Evolutionary conservation across 2,797 vertebrate species (phyloP).

Genomic region (Botia almorhae): DNA sequence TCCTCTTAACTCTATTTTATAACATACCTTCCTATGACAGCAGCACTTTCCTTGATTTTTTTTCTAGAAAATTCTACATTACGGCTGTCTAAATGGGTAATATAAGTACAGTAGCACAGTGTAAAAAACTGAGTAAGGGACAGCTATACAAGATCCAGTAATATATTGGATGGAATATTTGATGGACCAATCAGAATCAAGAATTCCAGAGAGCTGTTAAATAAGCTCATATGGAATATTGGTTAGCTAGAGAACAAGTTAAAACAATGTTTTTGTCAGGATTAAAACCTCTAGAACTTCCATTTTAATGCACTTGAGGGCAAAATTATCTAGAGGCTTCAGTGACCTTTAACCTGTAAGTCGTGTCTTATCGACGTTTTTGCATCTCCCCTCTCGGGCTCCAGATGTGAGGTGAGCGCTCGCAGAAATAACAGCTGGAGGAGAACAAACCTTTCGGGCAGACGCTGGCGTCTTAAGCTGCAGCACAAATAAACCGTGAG

Average conservation of each 20-base stretch:
- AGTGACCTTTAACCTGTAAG: slow-evolving; percentile 1
- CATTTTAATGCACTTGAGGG: background rate
- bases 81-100: background rate
- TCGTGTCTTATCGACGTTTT: slow-evolving; percentile 14
- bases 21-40: background rate
- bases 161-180: background rate
- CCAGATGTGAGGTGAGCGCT: slow-evolving; percentile 41
- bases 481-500: slow-evolving; percentile 52
- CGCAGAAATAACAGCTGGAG: slow-evolving; percentile 44
- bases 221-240: background rate
- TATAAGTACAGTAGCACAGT: too few species aligned
- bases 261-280: background rate
- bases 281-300: background rate
- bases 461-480: slow-evolving; percentile 50
- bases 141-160: too few species aligned
- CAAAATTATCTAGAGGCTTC: background rate
- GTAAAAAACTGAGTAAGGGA: too few species aligned
- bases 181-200: background rate
- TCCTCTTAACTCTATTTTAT: background rate
- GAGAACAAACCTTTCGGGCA: slow-evolving; percentile 49
- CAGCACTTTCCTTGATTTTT: background rate
- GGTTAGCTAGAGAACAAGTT: background rate
- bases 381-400: slow-evolving; percentile 21
- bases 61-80: background rate
- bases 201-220: background rate